Evolutionary conservation across 1,140 invertebrate species (phyloP), one percentile per base, ranked within the genome.

Genomic region (Orius insidiosus): DNA sequence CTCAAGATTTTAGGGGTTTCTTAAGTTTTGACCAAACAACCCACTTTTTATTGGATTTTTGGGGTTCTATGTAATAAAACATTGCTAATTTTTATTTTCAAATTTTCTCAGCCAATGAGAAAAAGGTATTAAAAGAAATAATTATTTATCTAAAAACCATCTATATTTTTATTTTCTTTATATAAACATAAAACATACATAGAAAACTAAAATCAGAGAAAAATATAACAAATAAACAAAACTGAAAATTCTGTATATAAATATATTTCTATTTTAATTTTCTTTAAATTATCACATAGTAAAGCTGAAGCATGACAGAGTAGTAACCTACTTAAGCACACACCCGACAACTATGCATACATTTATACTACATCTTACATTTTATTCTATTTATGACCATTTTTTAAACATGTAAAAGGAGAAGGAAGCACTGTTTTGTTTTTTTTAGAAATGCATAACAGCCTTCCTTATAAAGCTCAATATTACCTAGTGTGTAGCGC

Each of bases 401-500:
- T 24, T 24, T 24, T 24, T 10, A 14, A 30, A 18, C 16, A 30
- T 42, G 13, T 42, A 24, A 3, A 42, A 6, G 30, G 11, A 46
- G 45, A 46, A 46, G 45, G 45, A 46, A 46, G 45, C 45, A 46
- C 45, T 46, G 45, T 46, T 46, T 36, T 46, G 34, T 35, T 36
- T 24, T 24, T 24, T 24, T 24, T 46, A 16, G 11, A 46, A 35
- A 37, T 36, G n/a, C 34, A 35, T 31, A 46, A 46, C 45, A 46
- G 45, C 45, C 45, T 46, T 46, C 45, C 34, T 24, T 6, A 38
- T 46, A 46, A 46, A 46, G 45, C 45, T 46, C 45, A 46, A 46
- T 46, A 46, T 46, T 46, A 46, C 45, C 45, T 46, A 46, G 33
- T 35, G n/a, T n/a, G 24, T 24, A 24, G 24, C 24, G 24, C 24